phyloP scores from a whole-genome alignment of 2,888 invertebrate genomes.

The Drepana falcataria region DNA sequence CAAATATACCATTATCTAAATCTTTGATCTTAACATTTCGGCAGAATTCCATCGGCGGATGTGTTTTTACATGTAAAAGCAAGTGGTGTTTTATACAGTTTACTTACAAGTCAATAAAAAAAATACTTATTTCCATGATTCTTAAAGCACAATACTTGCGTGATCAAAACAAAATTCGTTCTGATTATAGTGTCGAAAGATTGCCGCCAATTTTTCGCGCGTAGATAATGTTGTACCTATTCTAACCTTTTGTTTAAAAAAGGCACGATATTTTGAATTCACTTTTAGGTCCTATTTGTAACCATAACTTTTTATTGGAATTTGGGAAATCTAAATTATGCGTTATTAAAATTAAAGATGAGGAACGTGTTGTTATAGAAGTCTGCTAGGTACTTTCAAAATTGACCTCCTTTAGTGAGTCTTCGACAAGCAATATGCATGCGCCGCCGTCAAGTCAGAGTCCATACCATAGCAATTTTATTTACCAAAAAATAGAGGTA shows the following conservation, averaged over 20 bases:
- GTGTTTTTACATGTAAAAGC: conserved; percentile 8
- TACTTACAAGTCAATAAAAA: not conserved
- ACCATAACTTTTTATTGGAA: conserved; percentile 6
- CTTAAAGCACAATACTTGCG: no score
- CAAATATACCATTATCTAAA: conserved; percentile 59
- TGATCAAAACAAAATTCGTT: no score
- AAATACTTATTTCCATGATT: no score
- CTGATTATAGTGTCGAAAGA: no score
- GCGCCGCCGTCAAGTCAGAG: not conserved
- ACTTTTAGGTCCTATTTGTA: no score
- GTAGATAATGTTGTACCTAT: no score
- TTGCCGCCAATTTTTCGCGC: no score
- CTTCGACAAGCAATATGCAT: conserved; percentile 5
- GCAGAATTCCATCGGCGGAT: conserved; percentile 27
- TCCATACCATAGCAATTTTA: no score
- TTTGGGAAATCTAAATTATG: conserved; percentile 27
- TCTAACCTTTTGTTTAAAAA: no score
- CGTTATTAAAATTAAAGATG: conserved; percentile 6
- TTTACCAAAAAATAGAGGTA: no score
- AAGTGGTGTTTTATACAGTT: not conserved
- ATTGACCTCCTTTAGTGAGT: conserved; percentile 48
- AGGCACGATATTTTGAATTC: no score
- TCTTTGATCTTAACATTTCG: conserved; percentile 41
- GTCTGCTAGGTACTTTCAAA: conserved; percentile 46
- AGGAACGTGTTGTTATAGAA: conserved; percentile 16